Evolutionary conservation across 2,113 vertebrate species (phyloP).

Genomic region (Rhinoderma darwinii): DNA sequence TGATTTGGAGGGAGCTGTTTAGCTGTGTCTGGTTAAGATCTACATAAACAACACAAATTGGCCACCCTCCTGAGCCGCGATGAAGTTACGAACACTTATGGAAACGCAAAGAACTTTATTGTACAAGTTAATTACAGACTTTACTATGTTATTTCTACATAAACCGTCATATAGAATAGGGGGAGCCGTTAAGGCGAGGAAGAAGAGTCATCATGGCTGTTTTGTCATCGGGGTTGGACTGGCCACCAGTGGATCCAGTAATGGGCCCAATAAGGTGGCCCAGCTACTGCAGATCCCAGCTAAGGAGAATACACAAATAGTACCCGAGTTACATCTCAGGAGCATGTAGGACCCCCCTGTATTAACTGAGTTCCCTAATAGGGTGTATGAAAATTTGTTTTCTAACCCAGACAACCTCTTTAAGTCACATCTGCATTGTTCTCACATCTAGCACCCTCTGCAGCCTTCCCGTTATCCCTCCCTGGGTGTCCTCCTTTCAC

Average conservation of each 20-base stretch:
- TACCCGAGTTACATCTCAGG: too few relatives aligned
- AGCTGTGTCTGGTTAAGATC: constrained; percentile 23
- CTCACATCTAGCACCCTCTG: too few relatives aligned
- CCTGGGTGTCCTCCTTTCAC: too few relatives aligned
- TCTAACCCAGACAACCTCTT: too few relatives aligned
- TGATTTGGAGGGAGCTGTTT: background rate
- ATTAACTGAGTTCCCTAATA: too few relatives aligned
- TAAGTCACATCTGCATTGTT: too few relatives aligned
- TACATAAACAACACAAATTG: constrained; percentile 25
- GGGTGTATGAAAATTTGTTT: too few relatives aligned
- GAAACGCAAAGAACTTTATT: background rate
- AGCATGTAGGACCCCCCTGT: too few relatives aligned
- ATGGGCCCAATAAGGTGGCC: background rate
- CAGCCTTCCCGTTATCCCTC: too few relatives aligned
- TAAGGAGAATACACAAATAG: too few relatives aligned
- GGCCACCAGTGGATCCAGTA: background rate
- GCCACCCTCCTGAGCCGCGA: constrained; percentile 7
- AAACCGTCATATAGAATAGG: background rate
- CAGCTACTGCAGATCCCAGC: too few relatives aligned
- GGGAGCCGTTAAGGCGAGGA: background rate
- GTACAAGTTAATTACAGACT: background rate
- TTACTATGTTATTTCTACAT: background rate
- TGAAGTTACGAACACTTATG: background rate
- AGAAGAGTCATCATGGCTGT: background rate
- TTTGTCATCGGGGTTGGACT: background rate